Evolutionary conservation across 1,140 invertebrate genomes (phyloP).

Genomic region (Calosoma granatense): DNA sequence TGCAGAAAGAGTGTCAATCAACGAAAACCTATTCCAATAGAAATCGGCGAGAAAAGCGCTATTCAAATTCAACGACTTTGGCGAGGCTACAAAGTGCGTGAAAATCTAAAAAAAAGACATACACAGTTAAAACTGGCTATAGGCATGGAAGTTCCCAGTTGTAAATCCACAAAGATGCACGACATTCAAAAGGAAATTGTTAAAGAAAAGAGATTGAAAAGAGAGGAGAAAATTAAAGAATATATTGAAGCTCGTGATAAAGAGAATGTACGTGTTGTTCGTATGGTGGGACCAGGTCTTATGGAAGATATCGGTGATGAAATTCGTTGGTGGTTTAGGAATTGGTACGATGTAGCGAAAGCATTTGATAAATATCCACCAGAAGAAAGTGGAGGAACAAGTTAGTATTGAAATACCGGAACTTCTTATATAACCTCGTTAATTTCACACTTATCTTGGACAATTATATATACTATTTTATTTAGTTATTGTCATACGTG

Average conservation of each 20-base stretch:
- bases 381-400: conserved; percentile 39
- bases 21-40: neutral
- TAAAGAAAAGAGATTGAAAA: conserved; percentile 38
- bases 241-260: conserved; percentile 41
- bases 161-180: conserved; percentile 33
- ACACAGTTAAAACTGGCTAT: neutral
- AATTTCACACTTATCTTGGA: too few species aligned
- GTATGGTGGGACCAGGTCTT: conserved; percentile 43
- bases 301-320: conserved; percentile 60
- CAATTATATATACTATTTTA: neutral
- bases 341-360: conserved; percentile 42
- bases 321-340: conserved; percentile 52
- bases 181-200: conserved; percentile 39
- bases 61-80: neutral
- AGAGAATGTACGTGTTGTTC: conserved; percentile 44
- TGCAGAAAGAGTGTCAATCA: neutral
- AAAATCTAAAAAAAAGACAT: neutral
- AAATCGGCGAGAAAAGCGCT: neutral
- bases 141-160: conserved; percentile 19
- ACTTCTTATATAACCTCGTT: too few species aligned
- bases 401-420: neutral
- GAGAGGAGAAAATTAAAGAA: conserved; percentile 38
- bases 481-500: conserved; percentile 37
- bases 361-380: conserved; percentile 44
- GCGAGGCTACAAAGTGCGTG: neutral